Evolutionary conservation across 2,888 invertebrate species (phyloP).

Genomic region (Apotomis betuletana): DNA sequence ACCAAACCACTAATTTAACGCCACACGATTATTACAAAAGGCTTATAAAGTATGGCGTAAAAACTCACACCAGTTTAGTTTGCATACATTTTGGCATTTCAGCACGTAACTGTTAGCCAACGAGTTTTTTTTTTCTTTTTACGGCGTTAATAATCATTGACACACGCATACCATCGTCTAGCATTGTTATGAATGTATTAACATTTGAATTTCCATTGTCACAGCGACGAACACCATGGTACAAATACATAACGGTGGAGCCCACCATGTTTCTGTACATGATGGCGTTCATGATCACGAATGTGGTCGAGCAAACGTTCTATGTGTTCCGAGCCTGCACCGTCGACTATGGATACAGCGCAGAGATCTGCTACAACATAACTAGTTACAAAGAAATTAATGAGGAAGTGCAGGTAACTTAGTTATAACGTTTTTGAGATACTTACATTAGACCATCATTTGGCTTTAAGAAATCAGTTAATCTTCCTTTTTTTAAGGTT

Average conservation of each 20-base stretch:
- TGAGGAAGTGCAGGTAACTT: slow-evolving; percentile 86
- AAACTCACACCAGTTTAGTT: background rate
- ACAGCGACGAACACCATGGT: slow-evolving; percentile 58
- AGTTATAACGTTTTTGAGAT: too few species aligned
- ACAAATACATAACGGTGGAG: slow-evolving; percentile 88
- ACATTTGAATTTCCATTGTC: slow-evolving; percentile 9
- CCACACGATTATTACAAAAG: background rate
- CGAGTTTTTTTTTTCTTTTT: background rate
- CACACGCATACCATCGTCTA: background rate
- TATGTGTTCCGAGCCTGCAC: slow-evolving; percentile 90
- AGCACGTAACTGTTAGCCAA: background rate
- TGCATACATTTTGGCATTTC: background rate
- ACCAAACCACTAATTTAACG: background rate
- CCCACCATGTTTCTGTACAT: slow-evolving; percentile 94
- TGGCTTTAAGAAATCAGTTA: too few species aligned
- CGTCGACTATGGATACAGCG: slow-evolving; percentile 87
- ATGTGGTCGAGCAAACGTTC: slow-evolving; percentile 90
- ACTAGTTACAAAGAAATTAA: slow-evolving; percentile 84
- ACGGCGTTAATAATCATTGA: background rate
- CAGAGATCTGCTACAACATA: slow-evolving; percentile 86
- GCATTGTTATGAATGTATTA: background rate
- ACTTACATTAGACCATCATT: too few species aligned
- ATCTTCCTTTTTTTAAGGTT: too few species aligned
- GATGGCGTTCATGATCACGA: slow-evolving; percentile 93
- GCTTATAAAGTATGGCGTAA: background rate